Base-by-base conservation (phyloP, 1,140 invertebrate genomes). In the Dendroctonus valens region DNA sequence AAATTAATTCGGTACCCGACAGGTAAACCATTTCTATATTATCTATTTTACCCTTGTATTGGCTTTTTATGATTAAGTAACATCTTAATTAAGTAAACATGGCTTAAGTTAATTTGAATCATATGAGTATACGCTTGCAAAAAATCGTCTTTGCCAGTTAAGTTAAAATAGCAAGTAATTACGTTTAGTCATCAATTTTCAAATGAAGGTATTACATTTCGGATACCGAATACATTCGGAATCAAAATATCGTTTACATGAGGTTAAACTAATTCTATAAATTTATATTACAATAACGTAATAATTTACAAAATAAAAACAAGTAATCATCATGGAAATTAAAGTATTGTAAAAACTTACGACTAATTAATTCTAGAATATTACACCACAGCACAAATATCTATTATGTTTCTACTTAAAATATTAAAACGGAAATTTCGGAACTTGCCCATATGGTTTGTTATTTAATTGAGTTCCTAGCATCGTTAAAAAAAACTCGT, bases 311-410 rank as follows among this genome's bases (percentile, higher is more conserved):
- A 74, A 74, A 73, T 72, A 64, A 71, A 66, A 71, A 58, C 62
- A 66, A 60, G 55, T 69, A 59, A 26, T 59, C 9, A 52, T 71
- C 44, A 65, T 54, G 64, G 57, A 71, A 72, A 69, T 70, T 65
- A 68, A 68, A 51, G 50, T 57, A 60, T 46, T 70, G 59, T 70
- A 68, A 71, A 59, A 72, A 72, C 66, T 69, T 68, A 71, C 60
- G 71, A 70, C 61, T 65, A 76, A 69, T 72, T 72, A 72, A 67
- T 3, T 73, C 76, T 78, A 78, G 73, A 77, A 75, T 76, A 76
- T 77, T 77, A 78, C 77, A 78, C 75, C 77, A 78, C 77, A 78
- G 76, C 77, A 78, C 77, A 77, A 78, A 76, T 75, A 78, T 75
- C 76, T 78, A 78, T 71, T 64, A 67, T 62, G 61, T 53, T 26